phyloP scores from a whole-genome alignment of 2,888 invertebrate species.

The Dasypolia templi region DNA sequence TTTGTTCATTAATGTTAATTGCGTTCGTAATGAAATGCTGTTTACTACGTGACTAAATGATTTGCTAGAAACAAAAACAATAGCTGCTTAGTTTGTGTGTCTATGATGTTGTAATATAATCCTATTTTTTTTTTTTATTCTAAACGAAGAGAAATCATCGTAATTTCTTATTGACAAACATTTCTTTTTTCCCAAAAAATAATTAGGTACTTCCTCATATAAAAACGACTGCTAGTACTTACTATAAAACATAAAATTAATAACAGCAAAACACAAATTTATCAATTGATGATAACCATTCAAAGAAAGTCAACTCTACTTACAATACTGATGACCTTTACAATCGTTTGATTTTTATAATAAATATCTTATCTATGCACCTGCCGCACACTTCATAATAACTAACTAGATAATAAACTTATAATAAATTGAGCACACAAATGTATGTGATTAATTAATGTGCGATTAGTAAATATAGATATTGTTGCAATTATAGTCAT shows the following conservation, averaged over 20 bases:
- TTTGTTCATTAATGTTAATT: no score
- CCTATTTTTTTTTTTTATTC: no score
- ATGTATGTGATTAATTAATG: constrained; percentile 31
- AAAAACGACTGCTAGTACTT: no score
- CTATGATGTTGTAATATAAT: no score
- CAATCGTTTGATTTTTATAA: constrained; percentile 43
- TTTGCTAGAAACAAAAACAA: no score
- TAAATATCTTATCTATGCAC: constrained; percentile 46
- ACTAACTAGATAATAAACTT: constrained; percentile 23
- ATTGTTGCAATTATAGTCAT: background rate
- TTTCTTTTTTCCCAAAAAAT: no score
- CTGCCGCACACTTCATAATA: constrained; percentile 33
- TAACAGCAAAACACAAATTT: constrained; percentile 18
- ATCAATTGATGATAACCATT: constrained; percentile 4
- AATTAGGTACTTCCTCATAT: background rate
- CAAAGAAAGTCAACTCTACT: constrained; percentile 17
- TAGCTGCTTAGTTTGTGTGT: no score
- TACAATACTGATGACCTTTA: constrained; percentile 43
- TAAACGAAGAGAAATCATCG: no score
- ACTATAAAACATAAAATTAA: background rate
- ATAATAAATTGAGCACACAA: constrained; percentile 23
- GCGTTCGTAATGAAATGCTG: no score
- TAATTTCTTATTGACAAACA: no score
- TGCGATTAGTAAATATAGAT: constrained; percentile 32
- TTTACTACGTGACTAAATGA: no score